A percentile compares a stretch with the other conserved stretches of the same genome.
phyloP scores from a whole-genome alignment of 2,797 vertebrate genomes.

The Molothrus ater region DNA sequence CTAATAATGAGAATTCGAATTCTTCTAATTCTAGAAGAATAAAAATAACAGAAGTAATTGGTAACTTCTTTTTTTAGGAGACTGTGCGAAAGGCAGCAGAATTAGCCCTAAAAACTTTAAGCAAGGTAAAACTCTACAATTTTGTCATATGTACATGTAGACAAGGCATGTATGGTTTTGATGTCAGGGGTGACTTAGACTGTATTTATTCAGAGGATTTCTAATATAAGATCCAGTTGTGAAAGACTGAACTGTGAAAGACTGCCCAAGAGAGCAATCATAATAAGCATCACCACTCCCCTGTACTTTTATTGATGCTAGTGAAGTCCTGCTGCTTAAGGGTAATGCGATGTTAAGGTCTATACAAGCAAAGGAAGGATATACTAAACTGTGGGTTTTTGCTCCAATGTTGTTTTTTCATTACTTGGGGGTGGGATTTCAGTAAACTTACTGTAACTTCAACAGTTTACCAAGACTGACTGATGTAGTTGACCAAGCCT shows the following conservation, averaged over 20 bases:
- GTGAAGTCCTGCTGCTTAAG: not conserved
- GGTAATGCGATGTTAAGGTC: rapidly evolving
- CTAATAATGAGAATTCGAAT: too few relatives aligned
- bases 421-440: not conserved
- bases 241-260: not conserved
- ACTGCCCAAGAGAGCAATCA: not conserved
- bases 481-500: not conserved
- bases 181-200: not conserved
- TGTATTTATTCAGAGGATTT: not conserved
- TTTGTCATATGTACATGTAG: not conserved
- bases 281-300: not conserved
- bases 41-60: not conserved
- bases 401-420: not conserved
- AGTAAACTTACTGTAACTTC: not conserved
- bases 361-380: not conserved
- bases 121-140: slow-evolving; percentile 84
- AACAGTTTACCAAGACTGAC: not conserved
- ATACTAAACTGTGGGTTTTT: rapidly evolving
- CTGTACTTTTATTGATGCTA: not conserved
- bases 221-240: not conserved
- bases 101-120: slow-evolving; percentile 93
- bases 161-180: rapidly evolving
- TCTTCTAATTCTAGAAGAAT: not conserved
- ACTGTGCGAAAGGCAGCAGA: slow-evolving; percentile 97
- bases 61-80: slow-evolving; percentile 82